Evolutionary conservation across 2,888 invertebrate genomes (phyloP).

Genomic region (Ophion ellenae): DNA sequence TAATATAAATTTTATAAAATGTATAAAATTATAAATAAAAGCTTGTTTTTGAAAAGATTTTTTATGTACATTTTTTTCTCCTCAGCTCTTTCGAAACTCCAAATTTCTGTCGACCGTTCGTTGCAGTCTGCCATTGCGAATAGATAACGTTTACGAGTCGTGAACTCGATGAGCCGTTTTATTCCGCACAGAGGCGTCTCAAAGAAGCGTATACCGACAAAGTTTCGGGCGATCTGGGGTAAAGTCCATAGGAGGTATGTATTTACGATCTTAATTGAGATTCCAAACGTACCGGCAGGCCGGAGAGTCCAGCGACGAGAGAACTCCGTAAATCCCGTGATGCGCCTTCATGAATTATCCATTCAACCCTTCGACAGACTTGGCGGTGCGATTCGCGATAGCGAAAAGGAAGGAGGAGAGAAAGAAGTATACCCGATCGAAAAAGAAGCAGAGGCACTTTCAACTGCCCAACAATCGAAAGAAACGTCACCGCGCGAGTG

Average conservation of each 20-base stretch:
- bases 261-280: constrained; percentile 62
- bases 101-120: background rate
- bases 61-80: no score
- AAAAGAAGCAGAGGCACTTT: constrained; percentile 43
- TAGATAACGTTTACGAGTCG: background rate
- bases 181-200: background rate
- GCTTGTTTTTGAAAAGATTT: no score
- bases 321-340: constrained; percentile 30
- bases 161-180: background rate
- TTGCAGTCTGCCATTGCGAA: background rate
- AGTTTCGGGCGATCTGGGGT: constrained; percentile 17
- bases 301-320: constrained; percentile 13
- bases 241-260: constrained; percentile 12
- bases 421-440: constrained; percentile 30
- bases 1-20: no score
- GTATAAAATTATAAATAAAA: no score
- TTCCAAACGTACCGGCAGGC: constrained; percentile 43
- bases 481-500: constrained; percentile 40
- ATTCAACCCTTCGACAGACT: constrained; percentile 40
- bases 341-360: constrained; percentile 61
- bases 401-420: background rate
- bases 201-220: constrained; percentile 11
- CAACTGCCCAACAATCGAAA: constrained; percentile 32
- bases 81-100: no score
- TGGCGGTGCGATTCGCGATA: constrained; percentile 31